These are phyloP conservation scores for Oostethus manadensis DNA, from an alignment of 2,113 vertebrate species.

Conservation along the genomic window DNA sequence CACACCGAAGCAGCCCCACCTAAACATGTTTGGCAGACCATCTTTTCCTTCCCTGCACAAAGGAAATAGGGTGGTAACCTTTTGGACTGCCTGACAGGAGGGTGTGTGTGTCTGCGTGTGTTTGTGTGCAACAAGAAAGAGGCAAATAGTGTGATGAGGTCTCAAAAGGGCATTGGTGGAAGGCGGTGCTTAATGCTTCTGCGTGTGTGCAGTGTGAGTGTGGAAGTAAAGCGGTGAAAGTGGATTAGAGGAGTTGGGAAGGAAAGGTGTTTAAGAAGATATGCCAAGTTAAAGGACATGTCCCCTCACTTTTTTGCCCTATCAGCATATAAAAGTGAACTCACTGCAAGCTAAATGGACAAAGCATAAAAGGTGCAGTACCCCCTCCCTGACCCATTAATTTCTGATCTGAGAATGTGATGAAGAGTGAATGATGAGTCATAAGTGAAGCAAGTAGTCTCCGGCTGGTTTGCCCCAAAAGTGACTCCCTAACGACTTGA, in stretches of 20 bases:
- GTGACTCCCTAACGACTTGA: not conserved
- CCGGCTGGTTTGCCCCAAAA: not conserved
- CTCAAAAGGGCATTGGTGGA: constrained; percentile 23
- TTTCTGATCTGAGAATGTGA: not conserved
- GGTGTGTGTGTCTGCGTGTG: constrained; percentile 5
- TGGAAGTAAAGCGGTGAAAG: constrained; percentile 16
- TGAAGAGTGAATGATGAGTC: constrained; percentile 23
- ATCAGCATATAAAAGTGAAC: constrained; percentile 50
- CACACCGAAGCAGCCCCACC: constrained; percentile 38
- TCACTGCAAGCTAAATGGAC: constrained; percentile 39
- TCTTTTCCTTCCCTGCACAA: constrained; percentile 34
- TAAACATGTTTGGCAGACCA: constrained; percentile 40
- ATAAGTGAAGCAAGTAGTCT: constrained; percentile 16
- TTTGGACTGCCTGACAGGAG: constrained; percentile 15
- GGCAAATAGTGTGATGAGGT: constrained; percentile 12
- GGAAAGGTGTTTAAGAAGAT: constrained; percentile 50
- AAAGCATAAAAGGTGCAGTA: constrained; percentile 20
- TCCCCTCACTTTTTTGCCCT: constrained; percentile 50
- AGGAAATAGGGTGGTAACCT: constrained; percentile 46
- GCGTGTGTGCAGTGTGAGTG: constrained; percentile 7
- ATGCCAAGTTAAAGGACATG: constrained; percentile 51
- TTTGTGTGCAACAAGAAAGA: constrained; percentile 11
- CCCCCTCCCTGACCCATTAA: not conserved
- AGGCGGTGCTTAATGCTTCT: not conserved
- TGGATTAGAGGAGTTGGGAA: constrained; percentile 40